These are phyloP conservation scores for Megastigmus dorsalis DNA, from an alignment of 2,888 invertebrate genomes.

Conservation along the genomic window DNA sequence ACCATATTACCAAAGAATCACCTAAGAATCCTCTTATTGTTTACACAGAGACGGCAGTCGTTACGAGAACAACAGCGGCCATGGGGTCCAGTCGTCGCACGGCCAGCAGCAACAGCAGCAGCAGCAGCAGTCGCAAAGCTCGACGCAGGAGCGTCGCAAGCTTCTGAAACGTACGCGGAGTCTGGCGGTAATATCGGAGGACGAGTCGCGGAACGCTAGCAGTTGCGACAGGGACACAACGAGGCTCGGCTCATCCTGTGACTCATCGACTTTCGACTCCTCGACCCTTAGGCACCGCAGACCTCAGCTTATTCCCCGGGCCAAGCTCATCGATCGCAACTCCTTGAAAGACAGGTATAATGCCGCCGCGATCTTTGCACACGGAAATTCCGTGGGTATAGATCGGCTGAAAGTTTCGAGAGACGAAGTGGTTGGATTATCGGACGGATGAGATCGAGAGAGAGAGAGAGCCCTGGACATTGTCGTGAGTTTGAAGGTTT, in stretches of 20 bases:
- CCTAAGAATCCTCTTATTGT: no score
- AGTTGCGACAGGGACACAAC: not conserved
- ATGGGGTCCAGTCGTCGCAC: conserved; percentile 18
- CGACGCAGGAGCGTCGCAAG: conserved; percentile 68
- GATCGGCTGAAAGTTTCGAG: no score
- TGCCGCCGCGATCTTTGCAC: no score
- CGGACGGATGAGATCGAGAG: no score
- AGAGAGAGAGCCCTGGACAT: no score
- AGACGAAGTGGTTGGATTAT: no score
- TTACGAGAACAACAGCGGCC: conserved; percentile 63
- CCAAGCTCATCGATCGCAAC: conserved; percentile 85
- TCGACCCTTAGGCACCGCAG: conserved; percentile 69
- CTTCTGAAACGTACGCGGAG: conserved; percentile 81
- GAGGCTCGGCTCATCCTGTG: conserved; percentile 29
- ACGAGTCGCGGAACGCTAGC: conserved; percentile 78
- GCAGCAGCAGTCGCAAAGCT: conserved; percentile 40
- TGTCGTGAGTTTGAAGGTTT: no score
- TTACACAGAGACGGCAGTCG: conserved; percentile 66
- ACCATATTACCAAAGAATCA: no score
- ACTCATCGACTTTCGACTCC: conserved; percentile 29
- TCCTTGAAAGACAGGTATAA: conserved; percentile 84
- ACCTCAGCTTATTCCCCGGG: conserved; percentile 87
- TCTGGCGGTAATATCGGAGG: conserved; percentile 86
- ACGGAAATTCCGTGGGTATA: no score
- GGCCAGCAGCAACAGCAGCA: conserved; percentile 38